Evolutionary conservation across 1,140 invertebrate genomes (phyloP), one percentile per base, ranked within the genome.

Genomic region (Trichogramma pretiosum): DNA sequence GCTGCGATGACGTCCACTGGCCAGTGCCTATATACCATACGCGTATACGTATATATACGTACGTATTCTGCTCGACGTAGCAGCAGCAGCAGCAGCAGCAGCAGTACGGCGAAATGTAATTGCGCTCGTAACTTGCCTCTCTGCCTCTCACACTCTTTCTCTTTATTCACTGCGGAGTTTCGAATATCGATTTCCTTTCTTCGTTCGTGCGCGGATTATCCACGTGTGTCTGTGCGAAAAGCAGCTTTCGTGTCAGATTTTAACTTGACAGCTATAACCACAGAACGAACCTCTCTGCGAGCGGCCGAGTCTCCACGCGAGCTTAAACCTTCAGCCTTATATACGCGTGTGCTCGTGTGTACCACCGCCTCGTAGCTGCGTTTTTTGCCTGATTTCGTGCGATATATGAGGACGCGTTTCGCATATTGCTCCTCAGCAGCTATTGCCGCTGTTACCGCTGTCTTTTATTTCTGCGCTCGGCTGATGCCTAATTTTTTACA

Each of bases 31-130:
- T n/a, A n/a, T n/a, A n/a, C n/a, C n/a, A n/a, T n/a, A n/a, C n/a
- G n/a, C n/a, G n/a, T n/a, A n/a, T n/a, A n/a, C n/a, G n/a, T n/a
- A n/a, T n/a, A n/a, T n/a, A n/a, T n/a, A n/a, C n/a, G n/a, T n/a
- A n/a, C n/a, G n/a, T n/a, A n/a, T n/a, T n/a, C n/a, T n/a, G n/a
- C n/a, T n/a, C n/a, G n/a, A n/a, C n/a, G n/a, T n/a, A n/a, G n/a
- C n/a, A n/a, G n/a, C n/a, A n/a, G n/a, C n/a, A n/a, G n/a, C n/a
- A n/a, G n/a, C n/a, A n/a, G n/a, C n/a, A n/a, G n/a, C n/a, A n/a
- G n/a, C n/a, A n/a, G 44, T 46, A 16, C 36, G 42, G 46, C 46
- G 13, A 43, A 49, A 49, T 49, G 47, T 49, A 49, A 49, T 49
- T 49, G 47, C 39, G 33, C 47, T 43, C 47, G 47, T 42, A 37